Evolutionary conservation across 2,797 vertebrate species (phyloP).

Genomic region (Halcyon leucocephala): DNA sequence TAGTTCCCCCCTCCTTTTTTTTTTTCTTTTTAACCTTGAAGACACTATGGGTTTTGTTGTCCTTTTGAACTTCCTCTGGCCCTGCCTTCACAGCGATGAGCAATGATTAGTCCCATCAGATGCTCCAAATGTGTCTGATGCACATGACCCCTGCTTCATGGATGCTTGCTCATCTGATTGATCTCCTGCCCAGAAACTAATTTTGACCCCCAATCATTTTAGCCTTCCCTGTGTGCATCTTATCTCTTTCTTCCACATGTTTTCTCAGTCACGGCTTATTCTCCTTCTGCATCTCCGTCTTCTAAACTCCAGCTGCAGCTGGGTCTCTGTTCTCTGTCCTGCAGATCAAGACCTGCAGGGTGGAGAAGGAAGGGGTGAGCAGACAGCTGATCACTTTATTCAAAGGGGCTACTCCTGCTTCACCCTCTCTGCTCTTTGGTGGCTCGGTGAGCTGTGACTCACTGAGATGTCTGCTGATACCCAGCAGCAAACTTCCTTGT

Average conservation of each 20-base stretch:
- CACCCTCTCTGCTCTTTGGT: background rate
- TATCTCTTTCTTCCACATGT: background rate
- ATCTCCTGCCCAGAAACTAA: background rate
- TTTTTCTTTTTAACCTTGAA: background rate
- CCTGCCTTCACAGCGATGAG: background rate
- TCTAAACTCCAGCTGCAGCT: background rate
- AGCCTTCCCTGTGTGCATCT: background rate
- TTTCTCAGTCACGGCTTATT: background rate
- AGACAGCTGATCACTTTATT: background rate
- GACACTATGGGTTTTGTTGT: background rate
- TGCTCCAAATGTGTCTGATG: background rate
- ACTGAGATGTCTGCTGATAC: background rate
- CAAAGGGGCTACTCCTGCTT: background rate
- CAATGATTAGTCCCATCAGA: background rate
- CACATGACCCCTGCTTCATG: background rate
- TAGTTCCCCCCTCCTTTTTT: rapidly evolving
- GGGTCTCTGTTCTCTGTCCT: background rate
- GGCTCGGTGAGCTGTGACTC: background rate
- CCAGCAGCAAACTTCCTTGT: background rate
- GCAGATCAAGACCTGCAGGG: background rate
- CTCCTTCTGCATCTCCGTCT: background rate
- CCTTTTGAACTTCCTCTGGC: background rate
- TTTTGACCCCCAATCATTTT: background rate
- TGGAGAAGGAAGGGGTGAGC: background rate
- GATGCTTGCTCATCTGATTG: background rate